A percentile compares a stretch with the other conserved stretches of the same genome.
Evolutionary conservation across 2,888 invertebrate species (phyloP).

Genomic region (Scrobipalpa costella): DNA sequence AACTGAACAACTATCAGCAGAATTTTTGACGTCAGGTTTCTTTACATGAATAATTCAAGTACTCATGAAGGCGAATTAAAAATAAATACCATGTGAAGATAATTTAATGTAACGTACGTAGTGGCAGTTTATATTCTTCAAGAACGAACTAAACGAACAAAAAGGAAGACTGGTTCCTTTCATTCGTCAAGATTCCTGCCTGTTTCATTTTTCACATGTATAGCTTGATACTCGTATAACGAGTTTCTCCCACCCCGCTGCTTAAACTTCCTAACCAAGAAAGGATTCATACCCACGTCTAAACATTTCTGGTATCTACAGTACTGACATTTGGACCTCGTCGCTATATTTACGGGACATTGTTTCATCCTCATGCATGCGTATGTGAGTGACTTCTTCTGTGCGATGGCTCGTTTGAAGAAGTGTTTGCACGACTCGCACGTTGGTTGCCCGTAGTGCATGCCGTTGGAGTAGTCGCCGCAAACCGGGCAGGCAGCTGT

Average conservation of each 20-base stretch:
- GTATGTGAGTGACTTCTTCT: constrained; percentile 33
- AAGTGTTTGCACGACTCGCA: constrained; percentile 60
- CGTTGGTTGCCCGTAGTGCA: constrained; percentile 51
- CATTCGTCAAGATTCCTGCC: neutral
- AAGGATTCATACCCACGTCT: constrained; percentile 46
- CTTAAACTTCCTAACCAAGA: constrained; percentile 35
- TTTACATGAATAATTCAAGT: too few relatives aligned
- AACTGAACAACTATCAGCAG: too few relatives aligned
- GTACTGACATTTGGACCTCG: constrained; percentile 39
- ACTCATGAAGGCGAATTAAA: too few relatives aligned
- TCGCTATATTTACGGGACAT: constrained; percentile 35
- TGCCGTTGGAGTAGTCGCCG: constrained; percentile 44
- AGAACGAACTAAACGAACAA: too few relatives aligned
- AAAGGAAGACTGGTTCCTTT: too few relatives aligned
- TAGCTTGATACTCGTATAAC: neutral
- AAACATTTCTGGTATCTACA: constrained; percentile 53
- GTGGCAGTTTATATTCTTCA: too few relatives aligned
- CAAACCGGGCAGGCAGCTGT: constrained; percentile 47
- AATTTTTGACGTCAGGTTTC: too few relatives aligned
- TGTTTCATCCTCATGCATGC: constrained; percentile 29
- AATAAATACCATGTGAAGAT: too few relatives aligned
- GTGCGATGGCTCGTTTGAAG: constrained; percentile 48
- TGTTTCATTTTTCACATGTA: neutral
- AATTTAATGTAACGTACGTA: too few relatives aligned
- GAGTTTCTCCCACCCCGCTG: constrained; percentile 30